Evolutionary conservation across 2,113 vertebrate genomes (phyloP), one percentile per base, ranked within the genome.

Genomic region (Poeciliopsis occidentalis): DNA sequence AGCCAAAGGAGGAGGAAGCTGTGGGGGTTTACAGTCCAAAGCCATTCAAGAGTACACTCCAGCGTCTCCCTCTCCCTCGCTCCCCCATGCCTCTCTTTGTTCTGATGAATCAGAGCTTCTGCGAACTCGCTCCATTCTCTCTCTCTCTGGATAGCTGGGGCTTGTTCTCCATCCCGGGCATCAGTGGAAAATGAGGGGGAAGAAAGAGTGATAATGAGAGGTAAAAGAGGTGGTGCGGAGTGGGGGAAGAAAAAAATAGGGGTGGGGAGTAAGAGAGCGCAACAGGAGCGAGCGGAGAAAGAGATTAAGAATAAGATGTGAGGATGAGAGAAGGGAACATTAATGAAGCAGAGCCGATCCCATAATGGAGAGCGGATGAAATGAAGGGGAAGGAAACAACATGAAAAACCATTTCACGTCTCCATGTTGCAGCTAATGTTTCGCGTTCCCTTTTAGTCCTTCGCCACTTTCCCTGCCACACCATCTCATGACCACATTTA

Each of bases 21-120:
- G 81, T 37, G 68, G 84, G 75, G 85, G 83, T 83, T 84, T 91
- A 90, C 76, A 88, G 87, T 88, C 78, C 83, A 89, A 82, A 89
- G 86, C 86, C 87, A 89, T 93, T 91, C 74, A 80, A 82, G 75
- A 84, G 76, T 84, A 79, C 84, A 83, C 87, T 90, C 85, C 83
- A 86, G 70, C 67, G 13, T 84, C 77, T 78, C 68, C n/a, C 63
- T 80, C 68, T 75, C 44, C 54, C 79, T 79, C 78, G 5, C 79
- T 81, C 83, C 63, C 63, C 72, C 15, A 67, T 54, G 79, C 77
- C 65, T 57, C 68, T 72, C 82, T 88, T 88, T 92, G 85, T 91
- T 83, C 84, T 60, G 67, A 87, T 86, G 86, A 90, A 88, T 90
- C 88, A 86, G 71, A 77, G 83, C 87, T 86, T 85, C 85, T 85